Evolutionary conservation across 1,140 invertebrate genomes (phyloP).

Genomic region (Aphidius ervi): DNA sequence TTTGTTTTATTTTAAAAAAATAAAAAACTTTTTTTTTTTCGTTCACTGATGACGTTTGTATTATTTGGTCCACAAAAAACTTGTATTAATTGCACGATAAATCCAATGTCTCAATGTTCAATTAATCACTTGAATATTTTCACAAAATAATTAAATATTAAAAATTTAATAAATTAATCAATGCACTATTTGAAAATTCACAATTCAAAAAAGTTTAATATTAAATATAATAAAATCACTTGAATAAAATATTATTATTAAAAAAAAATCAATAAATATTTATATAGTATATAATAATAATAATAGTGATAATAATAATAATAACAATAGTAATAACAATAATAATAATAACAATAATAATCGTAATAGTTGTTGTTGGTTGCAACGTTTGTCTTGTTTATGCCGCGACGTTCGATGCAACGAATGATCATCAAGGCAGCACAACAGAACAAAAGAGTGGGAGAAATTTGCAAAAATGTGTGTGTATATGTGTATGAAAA

Average conservation of each 20-base stretch:
- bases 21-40: constrained; percentile 7
- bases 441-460: constrained; percentile 19
- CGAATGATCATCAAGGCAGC: constrained; percentile 20
- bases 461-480: constrained; percentile 15
- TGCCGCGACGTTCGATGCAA: constrained; percentile 18
- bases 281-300: too few species aligned
- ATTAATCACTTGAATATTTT: too few species aligned
- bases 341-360: not conserved
- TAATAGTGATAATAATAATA: too few species aligned
- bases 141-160: too few species aligned
- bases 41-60: too few species aligned
- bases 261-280: too few species aligned
- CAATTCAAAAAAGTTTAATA: too few species aligned
- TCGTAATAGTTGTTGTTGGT: not conserved
- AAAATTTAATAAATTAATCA: too few species aligned
- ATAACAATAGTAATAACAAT: not conserved
- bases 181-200: too few species aligned
- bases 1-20: constrained; percentile 3
- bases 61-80: too few species aligned
- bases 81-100: too few species aligned
- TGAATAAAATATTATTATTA: not conserved
- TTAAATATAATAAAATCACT: not conserved
- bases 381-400: constrained; percentile 19
- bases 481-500: constrained; percentile 16
- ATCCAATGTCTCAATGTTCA: too few species aligned